Evolutionary conservation across 2,113 vertebrate genomes (phyloP).

Genomic region (Dinomys branickii): DNA sequence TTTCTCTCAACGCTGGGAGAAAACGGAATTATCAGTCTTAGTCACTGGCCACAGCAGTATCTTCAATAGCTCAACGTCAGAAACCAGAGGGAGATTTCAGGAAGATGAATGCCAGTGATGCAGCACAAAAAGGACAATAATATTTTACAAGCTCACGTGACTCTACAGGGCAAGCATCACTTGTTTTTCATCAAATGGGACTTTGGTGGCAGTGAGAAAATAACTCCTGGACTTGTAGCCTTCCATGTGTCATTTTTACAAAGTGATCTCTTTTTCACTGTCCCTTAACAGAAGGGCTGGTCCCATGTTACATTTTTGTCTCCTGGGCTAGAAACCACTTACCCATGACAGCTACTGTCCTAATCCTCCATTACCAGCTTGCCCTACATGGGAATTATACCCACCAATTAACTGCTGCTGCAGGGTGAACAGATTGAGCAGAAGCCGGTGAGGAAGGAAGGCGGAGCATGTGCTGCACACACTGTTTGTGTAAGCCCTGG

Average conservation of each 20-base stretch:
- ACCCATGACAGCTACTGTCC: constrained; percentile 82
- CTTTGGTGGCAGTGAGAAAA: constrained; percentile 81
- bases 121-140: constrained; percentile 79
- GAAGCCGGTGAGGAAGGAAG: background rate
- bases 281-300: constrained; percentile 83
- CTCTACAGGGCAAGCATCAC: constrained; percentile 74
- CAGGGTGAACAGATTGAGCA: constrained; percentile 70
- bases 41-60: constrained; percentile 69
- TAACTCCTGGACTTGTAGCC: constrained; percentile 82
- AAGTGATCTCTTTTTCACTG: constrained; percentile 83
- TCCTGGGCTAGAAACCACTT: constrained; percentile 84
- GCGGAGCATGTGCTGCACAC: background rate
- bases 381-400: constrained; percentile 66
- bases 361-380: constrained; percentile 75
- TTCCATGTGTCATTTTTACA: constrained; percentile 85
- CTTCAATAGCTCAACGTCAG: constrained; percentile 78
- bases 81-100: constrained; percentile 73
- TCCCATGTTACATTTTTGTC: constrained; percentile 84
- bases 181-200: constrained; percentile 83
- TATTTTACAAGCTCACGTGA: constrained; percentile 79
- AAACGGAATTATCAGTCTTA: constrained; percentile 70
- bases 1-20: constrained; percentile 62
- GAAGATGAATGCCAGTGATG: constrained; percentile 71
- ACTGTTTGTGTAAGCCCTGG: background rate
- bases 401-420: constrained; percentile 77